These are phyloP conservation scores for Pithys albifrons DNA, from an alignment of 2,113 vertebrate species.

Conservation along the genomic window DNA sequence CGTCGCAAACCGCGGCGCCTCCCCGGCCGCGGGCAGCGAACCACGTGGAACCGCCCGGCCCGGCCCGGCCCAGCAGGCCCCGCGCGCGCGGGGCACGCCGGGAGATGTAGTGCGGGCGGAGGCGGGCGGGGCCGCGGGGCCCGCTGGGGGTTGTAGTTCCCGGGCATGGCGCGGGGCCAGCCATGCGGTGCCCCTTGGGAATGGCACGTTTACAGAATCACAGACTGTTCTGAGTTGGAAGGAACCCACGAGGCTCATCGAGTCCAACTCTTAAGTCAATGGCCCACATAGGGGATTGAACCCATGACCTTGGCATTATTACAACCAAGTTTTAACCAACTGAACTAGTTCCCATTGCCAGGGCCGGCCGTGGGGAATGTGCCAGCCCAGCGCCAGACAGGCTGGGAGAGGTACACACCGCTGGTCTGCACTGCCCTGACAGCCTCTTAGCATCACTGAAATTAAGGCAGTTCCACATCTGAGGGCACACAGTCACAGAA, in stretches of 20 bases:
- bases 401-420: rapidly evolving
- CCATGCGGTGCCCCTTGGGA: no score
- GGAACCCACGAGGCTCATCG: no score
- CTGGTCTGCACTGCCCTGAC: no score
- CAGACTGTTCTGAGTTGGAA: no score
- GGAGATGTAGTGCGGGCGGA: neutral
- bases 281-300: no score
- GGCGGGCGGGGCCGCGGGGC: neutral
- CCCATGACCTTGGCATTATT: no score
- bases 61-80: neutral
- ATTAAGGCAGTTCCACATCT: rapidly evolving
- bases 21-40: neutral
- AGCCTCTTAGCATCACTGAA: rapidly evolving
- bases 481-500: neutral
- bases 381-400: no score
- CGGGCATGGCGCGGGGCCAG: no score
- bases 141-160: neutral
- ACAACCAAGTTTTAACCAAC: no score
- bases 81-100: neutral
- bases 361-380: neutral
- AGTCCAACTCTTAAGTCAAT: no score
- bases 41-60: slow-evolving; percentile 38
- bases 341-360: no score
- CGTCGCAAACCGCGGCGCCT: slow-evolving; percentile 65
- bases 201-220: no score